phyloP scores from a whole-genome alignment of 2,888 invertebrate species.

The Villa cingulata region DNA sequence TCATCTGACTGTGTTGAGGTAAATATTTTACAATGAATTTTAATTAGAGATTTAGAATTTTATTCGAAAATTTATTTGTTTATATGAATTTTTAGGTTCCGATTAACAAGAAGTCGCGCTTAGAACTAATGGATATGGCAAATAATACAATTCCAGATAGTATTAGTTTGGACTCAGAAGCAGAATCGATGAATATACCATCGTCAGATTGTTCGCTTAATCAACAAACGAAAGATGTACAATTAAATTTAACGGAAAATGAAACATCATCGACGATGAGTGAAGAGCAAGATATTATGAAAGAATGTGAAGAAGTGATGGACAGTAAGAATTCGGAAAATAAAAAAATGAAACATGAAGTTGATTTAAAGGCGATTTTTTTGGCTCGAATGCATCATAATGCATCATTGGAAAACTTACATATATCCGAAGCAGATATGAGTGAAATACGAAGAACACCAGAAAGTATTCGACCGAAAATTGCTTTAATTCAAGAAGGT shows the following conservation, averaged over 20 bases:
- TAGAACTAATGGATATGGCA: neutral
- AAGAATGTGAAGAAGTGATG: neutral
- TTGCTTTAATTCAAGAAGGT: constrained; percentile 36
- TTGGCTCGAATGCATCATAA: neutral
- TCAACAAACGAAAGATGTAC: neutral
- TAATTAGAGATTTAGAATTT: constrained; percentile 17
- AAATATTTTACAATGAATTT: neutral
- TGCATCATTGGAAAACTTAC: neutral
- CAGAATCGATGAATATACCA: neutral
- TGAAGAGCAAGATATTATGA: neutral
- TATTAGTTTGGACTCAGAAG: constrained; percentile 5
- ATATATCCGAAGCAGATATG: neutral
- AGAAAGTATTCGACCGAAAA: constrained; percentile 33
- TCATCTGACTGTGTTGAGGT: constrained; percentile 1
- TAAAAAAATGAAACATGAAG: neutral
- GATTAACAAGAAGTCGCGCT: constrained; percentile 1
- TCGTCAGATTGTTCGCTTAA: neutral
- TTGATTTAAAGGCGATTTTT: neutral
- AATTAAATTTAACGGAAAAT: constrained; percentile 2
- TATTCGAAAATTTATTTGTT: constrained; percentile 24
- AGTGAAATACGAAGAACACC: neutral
- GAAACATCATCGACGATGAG: constrained; percentile 1
- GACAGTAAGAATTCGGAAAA: neutral
- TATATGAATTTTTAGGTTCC: constrained; percentile 12
- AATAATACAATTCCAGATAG: constrained; percentile 7